Base-by-base conservation (phyloP, 2,113 vertebrate species). In the Illadopsis cleaveri region DNA sequence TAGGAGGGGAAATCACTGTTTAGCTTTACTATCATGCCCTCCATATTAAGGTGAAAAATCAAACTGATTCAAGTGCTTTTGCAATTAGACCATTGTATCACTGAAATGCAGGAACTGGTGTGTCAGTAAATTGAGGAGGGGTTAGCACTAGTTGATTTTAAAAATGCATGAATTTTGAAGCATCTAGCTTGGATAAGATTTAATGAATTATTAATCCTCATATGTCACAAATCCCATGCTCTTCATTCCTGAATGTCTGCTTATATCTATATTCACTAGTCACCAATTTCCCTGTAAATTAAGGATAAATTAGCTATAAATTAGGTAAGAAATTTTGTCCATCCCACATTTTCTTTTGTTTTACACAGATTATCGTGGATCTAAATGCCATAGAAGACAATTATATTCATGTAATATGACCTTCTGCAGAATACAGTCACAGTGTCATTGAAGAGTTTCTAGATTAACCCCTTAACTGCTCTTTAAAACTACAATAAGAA, bases 151-250 rank as follows among this genome's bases (percentile, higher is more conserved):
- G 82, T 65, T 94, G 61, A 82, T 94, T 94, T 94, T 6, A 71
- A 96, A 90, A 96, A 94, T 90, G 89, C 86, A 92, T 94, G 44
- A 92, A 87, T 94, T 93, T 84, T n/a, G 53, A 95, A 69, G 44
- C 21, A 5, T 61, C 93, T 78, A 53, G 57, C 77, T 94, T 78
- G 20, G 65, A 45, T 82, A 87, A 86, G 40, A 84, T 87, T 71
- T 89, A 93, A 95, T 97, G 72, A 97, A 92, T 95, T 95, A 96
- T 95, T 96, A 95, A 95, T 93, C 77, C 30, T 92, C 61, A 17
- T 75, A 95, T 94, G 93, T 95, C 94, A 93, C 73, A 87, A 82
- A 94, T 92, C 72, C 51, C 72, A 51, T 89, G 62, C 48, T 95
- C 25, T 92, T 92, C 69, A 78, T 81, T 96, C 86, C 53, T 68